Percentiles rank a stretch among this genome's conserved stretches.
Evolutionary conservation across 2,797 vertebrate genomes (phyloP).

Genomic region (Sebastes matsubarae): DNA sequence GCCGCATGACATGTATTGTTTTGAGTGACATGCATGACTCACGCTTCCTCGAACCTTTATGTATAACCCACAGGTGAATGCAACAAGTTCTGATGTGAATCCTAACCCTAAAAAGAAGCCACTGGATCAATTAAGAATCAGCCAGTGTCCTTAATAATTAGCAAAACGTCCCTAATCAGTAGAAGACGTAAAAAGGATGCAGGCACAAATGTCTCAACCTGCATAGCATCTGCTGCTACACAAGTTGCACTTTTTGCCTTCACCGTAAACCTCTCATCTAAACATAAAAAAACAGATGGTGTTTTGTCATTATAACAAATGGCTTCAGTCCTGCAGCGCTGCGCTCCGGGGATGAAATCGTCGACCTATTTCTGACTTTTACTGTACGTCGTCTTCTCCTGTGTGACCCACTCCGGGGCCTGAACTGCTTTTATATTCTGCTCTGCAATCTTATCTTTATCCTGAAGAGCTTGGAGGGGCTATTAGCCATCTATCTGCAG

Average conservation of each 20-base stretch:
- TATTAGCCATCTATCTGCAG: neutral
- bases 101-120: neutral
- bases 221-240: neutral
- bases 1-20: neutral
- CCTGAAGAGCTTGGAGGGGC: neutral
- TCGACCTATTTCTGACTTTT: conserved; percentile 16
- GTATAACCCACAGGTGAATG: neutral
- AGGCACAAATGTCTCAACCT: neutral
- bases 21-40: conserved; percentile 32
- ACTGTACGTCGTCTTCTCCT: neutral
- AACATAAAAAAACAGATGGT: conserved; percentile 10
- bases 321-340: neutral
- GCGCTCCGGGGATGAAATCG: neutral
- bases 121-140: neutral
- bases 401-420: conserved; percentile 9
- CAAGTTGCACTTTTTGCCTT: neutral
- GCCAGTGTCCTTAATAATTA: neutral
- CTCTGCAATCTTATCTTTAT: conserved; percentile 5
- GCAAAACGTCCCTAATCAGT: neutral
- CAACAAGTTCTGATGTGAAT: neutral
- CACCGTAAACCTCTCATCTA: neutral
- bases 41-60: neutral
- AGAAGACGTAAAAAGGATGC: neutral
- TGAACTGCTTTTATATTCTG: neutral
- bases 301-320: conserved; percentile 5